Evolutionary conservation across 2,113 vertebrate species (phyloP).

Genomic region (Penelope pileata): DNA sequence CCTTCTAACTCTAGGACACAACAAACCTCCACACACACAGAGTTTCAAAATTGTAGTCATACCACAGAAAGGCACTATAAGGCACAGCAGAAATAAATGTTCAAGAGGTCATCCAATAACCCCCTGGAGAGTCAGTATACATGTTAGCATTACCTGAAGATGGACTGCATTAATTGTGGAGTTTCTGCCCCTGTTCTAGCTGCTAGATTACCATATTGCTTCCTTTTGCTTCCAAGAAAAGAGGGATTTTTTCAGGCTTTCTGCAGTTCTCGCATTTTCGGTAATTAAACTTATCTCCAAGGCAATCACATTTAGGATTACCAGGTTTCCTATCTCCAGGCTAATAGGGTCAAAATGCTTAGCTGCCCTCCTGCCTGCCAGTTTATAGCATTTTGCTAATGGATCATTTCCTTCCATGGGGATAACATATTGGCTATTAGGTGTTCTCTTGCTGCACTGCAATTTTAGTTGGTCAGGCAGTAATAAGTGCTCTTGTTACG

Average conservation of each 20-base stretch:
- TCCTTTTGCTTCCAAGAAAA: conserved; percentile 6
- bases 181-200: not conserved
- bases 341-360: conserved; percentile 59
- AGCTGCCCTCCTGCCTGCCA: conserved; percentile 56
- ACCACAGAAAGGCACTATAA: not conserved
- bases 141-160: not conserved
- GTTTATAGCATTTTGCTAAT: conserved; percentile 67
- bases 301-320: conserved; percentile 61
- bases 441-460: conserved; percentile 20
- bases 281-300: conserved; percentile 64
- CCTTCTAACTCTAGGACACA: not conserved
- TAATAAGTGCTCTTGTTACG: conserved; percentile 33
- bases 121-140: not conserved
- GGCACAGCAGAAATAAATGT: not conserved
- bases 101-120: not conserved
- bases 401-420: conserved; percentile 43
- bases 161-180: not conserved
- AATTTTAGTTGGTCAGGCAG: conserved; percentile 37
- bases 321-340: conserved; percentile 38
- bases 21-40: accelerated
- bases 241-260: not conserved
- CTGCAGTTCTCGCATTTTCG: conserved; percentile 54
- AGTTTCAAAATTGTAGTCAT: not conserved
- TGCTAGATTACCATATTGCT: not conserved
- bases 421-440: conserved; percentile 40